Conservation (phyloP, 2,888 invertebrate species). For the Gastracanthus pulcherrimus region DNA sequence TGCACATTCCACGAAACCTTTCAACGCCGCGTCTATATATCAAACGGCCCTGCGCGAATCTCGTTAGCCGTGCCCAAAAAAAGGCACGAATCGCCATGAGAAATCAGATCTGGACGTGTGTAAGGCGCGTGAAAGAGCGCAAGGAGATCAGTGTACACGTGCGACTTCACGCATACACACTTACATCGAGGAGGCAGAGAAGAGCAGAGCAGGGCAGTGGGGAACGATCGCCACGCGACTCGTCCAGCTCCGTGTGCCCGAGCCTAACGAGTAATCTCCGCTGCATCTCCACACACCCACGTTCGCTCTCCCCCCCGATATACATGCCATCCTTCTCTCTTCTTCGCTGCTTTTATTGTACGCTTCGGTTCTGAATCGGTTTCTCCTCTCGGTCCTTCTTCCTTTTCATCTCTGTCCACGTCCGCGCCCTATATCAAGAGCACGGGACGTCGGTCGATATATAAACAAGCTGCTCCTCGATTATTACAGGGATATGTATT, state of each 20-base stretch:
- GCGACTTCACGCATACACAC: too few relatives aligned
- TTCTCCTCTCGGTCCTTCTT: neutral
- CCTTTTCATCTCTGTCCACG: too few relatives aligned
- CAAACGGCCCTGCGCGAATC: conserved; percentile 24
- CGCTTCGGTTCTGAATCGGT: neutral
- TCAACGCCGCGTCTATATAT: conserved; percentile 17
- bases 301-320: neutral
- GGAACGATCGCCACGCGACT: conserved; percentile 45
- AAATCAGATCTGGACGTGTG: conserved; percentile 45
- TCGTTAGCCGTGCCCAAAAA: conserved; percentile 28
- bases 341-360: too few relatives aligned
- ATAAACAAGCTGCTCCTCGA: conserved; percentile 27
- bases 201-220: neutral
- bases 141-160: neutral
- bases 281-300: conserved; percentile 48
- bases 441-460: neutral
- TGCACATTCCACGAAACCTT: conserved; percentile 30
- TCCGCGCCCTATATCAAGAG: conserved; percentile 4
- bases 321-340: too few relatives aligned
- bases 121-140: neutral
- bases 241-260: too few relatives aligned
- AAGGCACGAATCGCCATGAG: conserved; percentile 6
- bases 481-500: conserved; percentile 9
- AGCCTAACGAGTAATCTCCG: conserved; percentile 37
- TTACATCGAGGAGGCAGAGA: too few relatives aligned